Base-by-base conservation (phyloP, 1,140 invertebrate genomes). In the Calycopis cecrops region DNA sequence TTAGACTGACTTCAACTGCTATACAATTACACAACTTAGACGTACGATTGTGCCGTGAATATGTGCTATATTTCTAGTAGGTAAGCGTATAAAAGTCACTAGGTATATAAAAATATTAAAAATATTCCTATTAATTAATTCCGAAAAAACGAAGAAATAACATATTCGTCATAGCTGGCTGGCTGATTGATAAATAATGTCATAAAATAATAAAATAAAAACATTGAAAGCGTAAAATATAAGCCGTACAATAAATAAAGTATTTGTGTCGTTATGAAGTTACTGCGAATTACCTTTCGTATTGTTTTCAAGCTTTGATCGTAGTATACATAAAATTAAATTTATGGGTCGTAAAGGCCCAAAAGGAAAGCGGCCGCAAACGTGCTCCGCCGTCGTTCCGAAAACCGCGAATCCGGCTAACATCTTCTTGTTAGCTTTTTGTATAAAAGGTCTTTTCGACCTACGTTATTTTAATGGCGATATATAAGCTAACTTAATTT, bases 311-410 rank as follows among this genome's bases (percentile, higher is more conserved):
- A 67, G 68, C 67, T 71, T 63, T 62, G 63, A 67, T 70, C 66
- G 69, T 66, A 55, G 63, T 65, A 66, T 60, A 73, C 71, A 76
- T 78, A 74, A 74, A 78, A 75, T 68, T 68, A 74, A 72, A 79
- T 79, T 79, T 76, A 79, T 75, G 60, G 71, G 55, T 65, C 76
- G 71, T 75, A 75, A 75, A 67, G 69, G 69, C 65, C 73, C 65
- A 14, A 72, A 63, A 62, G 59, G 71, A 70, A 69, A 70, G 63
- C 64, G 61, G 55, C 66, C 74, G 55, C 70, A 73, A 73, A 77
- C 63, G 73, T 62, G 62, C 65, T 63, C 49, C 50, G 59, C 68
- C 69, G 69, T 71, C 67, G 71, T 72, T 75, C 63, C 58, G 62
- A 48, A 62, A 70, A 57, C 69, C 71, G 63, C 67, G 64, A 68